Evolutionary conservation across 2,113 vertebrate species (phyloP), one percentile per base, ranked within the genome.

Genomic region (Anseranas semipalmata): DNA sequence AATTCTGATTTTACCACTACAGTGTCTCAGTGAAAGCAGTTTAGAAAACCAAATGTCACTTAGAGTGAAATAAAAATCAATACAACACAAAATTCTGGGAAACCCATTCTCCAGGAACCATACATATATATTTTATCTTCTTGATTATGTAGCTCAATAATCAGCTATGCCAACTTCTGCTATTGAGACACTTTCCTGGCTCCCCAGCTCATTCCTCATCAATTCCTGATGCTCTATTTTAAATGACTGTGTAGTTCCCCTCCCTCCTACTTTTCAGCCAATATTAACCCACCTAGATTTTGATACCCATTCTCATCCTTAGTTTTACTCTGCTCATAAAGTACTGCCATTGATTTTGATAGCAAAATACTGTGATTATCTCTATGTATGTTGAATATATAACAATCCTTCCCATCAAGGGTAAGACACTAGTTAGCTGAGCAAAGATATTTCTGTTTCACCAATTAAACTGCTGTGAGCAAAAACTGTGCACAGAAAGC

Each of bases 41-140:
- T 93, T 92, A 89, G 77, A 94, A 92, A 95, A 92, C 62, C 67
- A 93, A 91, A 73, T 82, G 89, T 82, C 84, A 87, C 32, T 86
- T 89, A 89, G 62, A 90, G 37, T 76, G 80, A 11, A 79, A 45
- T 76, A 59, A 39, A 89, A 89, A 95, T 96, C 89, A 92, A 94
- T 96, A 92, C 53, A 70, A 89, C 48, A 82, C 63, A 82, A 92
- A 96, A 87, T 97, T 97, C 95, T 97, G 96, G 96, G 96, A 97
- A 97, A 95, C 67, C 27, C 58, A 83, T 85, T 92, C 94, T 95
- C 94, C 91, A 95, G 96, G 94, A 96, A 96, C 87, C 67, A 74
- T 58, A 30, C 73, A 65, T 53, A 87, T 67, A 78, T 88, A 92
- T 95, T 95, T 95, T 87, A 83, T 95, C 91, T 91, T 94, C 84